These are phyloP conservation scores for Tympanuchus pallidicinctus DNA, from an alignment of 2,113 vertebrate genomes.

Conservation along the genomic window DNA sequence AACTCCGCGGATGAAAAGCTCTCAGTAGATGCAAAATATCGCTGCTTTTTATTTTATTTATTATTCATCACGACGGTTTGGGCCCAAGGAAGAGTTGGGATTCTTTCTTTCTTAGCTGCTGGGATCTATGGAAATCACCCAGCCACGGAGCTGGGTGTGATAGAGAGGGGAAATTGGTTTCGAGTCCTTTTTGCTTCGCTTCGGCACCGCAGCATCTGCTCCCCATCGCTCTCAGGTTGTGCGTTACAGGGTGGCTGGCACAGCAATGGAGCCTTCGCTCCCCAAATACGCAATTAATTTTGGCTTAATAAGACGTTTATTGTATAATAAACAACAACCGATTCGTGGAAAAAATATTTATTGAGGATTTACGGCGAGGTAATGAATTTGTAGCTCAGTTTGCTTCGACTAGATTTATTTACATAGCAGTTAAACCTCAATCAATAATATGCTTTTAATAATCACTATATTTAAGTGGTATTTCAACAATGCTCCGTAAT, in stretches of 20 bases:
- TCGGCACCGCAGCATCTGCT: constrained; percentile 18
- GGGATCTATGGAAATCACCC: constrained; percentile 22
- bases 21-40: constrained; percentile 66
- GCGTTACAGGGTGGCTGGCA: background rate
- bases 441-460: constrained; percentile 76
- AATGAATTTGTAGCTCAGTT: constrained; percentile 66
- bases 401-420: constrained; percentile 60
- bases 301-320: constrained; percentile 76
- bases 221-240: background rate
- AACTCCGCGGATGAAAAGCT: constrained; percentile 68
- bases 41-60: constrained; percentile 72
- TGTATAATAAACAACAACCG: constrained; percentile 77
- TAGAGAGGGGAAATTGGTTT: background rate
- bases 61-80: constrained; percentile 64
- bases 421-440: constrained; percentile 69
- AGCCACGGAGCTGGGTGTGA: background rate
- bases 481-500: constrained; percentile 73
- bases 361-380: constrained; percentile 66
- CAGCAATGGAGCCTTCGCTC: background rate
- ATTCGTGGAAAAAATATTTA: constrained; percentile 75
- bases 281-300: constrained; percentile 71
- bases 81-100: constrained; percentile 46
- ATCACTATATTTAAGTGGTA: constrained; percentile 72
- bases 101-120: constrained; percentile 17
- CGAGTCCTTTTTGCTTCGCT: constrained; percentile 8